Percentiles rank a stretch among this genome's conserved stretches.
phyloP scores from a whole-genome alignment of 2,113 vertebrate species.

The Mustelus asterias region DNA sequence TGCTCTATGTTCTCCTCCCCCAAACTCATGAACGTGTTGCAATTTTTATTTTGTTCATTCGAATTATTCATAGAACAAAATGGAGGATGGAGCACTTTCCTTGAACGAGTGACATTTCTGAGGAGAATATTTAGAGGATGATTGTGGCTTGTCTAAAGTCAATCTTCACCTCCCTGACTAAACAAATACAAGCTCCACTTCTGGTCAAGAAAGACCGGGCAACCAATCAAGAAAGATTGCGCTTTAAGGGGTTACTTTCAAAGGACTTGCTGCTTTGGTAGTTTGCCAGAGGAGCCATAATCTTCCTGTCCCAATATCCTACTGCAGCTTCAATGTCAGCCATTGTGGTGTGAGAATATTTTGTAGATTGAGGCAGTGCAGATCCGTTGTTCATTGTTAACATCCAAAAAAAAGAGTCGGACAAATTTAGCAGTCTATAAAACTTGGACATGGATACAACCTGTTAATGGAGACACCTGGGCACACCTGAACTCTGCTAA shows the following conservation, averaged over 20 bases:
- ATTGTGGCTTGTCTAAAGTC: background rate
- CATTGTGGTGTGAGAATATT: background rate
- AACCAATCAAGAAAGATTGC: background rate
- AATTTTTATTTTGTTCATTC: background rate
- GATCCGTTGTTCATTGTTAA: background rate
- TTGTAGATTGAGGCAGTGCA: background rate
- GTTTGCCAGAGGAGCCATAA: background rate
- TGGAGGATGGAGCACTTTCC: background rate
- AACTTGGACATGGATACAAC: background rate
- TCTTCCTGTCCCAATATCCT: too few species aligned
- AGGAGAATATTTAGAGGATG: background rate
- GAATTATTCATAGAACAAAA: background rate
- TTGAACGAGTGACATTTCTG: background rate
- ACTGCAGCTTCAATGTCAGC: background rate
- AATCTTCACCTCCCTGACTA: background rate
- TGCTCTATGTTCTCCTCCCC: background rate
- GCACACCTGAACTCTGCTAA: background rate
- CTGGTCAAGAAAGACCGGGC: background rate
- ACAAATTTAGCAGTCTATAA: conserved; percentile 5
- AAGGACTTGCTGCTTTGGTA: background rate
- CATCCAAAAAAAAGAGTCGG: background rate
- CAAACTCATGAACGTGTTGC: background rate
- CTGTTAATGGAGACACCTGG: conserved; percentile 2
- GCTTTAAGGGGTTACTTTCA: background rate
- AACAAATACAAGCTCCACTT: background rate